Conservation (phyloP, 1,140 invertebrate genomes). For the Drosophila arizonae region DNA sequence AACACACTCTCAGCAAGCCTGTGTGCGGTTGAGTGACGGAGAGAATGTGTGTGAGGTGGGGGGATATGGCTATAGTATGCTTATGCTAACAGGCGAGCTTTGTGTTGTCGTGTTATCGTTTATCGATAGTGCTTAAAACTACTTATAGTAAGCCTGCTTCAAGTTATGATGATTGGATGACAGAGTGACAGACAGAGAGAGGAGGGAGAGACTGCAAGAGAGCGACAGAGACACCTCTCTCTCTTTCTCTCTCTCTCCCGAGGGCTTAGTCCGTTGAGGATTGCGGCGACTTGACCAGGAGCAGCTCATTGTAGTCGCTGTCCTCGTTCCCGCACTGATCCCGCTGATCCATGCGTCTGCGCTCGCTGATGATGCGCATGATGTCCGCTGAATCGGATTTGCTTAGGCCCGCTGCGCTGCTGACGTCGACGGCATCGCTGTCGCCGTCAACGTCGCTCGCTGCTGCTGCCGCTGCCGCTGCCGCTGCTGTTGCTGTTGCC, state of each 20-base stretch:
- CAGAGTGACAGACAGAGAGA: background rate
- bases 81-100: background rate
- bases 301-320: conserved; percentile 79
- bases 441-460: conserved; percentile 10
- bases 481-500: background rate
- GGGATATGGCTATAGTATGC: background rate
- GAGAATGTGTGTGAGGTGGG: background rate
- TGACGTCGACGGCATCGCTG: background rate
- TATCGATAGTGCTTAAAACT: background rate
- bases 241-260: too few relatives aligned
- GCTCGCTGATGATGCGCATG: conserved; percentile 80
- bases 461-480: conserved; percentile 19
- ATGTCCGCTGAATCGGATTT: conserved; percentile 82
- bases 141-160: too few relatives aligned
- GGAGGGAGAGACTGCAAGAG: too few relatives aligned
- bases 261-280: conserved; percentile 70
- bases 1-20: background rate
- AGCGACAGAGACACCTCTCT: too few relatives aligned
- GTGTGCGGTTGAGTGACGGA: background rate
- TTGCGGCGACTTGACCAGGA: conserved; percentile 79
- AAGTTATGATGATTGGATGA: background rate
- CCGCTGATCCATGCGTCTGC: conserved; percentile 76
- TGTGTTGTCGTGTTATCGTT: background rate
- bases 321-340: conserved; percentile 73
- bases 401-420: conserved; percentile 22